Evolutionary conservation across 1,140 invertebrate genomes (phyloP).

Genomic region (Orchesella cincta): DNA sequence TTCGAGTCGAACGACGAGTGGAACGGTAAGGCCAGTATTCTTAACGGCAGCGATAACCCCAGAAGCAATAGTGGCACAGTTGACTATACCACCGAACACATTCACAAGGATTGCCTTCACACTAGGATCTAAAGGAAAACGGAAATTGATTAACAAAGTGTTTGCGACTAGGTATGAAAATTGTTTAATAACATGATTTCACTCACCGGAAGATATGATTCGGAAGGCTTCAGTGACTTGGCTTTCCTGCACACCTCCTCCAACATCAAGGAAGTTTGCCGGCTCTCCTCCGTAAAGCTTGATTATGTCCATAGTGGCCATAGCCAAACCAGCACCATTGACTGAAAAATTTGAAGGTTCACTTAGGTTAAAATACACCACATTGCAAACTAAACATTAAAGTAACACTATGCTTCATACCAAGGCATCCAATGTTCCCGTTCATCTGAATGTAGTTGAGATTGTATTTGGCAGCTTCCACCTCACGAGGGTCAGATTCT

Average conservation of each 20-base stretch:
- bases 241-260: constrained; percentile 72
- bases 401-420: constrained; percentile 57
- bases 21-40: constrained; percentile 77
- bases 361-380: too few species aligned
- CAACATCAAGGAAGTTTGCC: constrained; percentile 81
- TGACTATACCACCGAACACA: constrained; percentile 98
- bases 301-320: constrained; percentile 82
- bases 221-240: constrained; percentile 75
- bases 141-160: constrained; percentile 25
- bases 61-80: constrained; percentile 94
- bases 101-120: constrained; percentile 96
- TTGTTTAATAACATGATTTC: background rate
- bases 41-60: constrained; percentile 88
- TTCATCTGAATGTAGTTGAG: constrained; percentile 97
- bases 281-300: constrained; percentile 73
- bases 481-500: constrained; percentile 86
- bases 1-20: constrained; percentile 90
- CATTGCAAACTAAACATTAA: background rate
- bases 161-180: background rate
- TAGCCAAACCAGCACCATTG: constrained; percentile 77
- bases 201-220: constrained; percentile 68
- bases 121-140: constrained; percentile 67
- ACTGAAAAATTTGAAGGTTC: constrained; percentile 57
- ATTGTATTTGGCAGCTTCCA: constrained; percentile 83
- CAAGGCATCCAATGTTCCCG: constrained; percentile 93